Evolutionary conservation across 1,140 invertebrate species (phyloP).

Genomic region (Teleopsis dalmanni): DNA sequence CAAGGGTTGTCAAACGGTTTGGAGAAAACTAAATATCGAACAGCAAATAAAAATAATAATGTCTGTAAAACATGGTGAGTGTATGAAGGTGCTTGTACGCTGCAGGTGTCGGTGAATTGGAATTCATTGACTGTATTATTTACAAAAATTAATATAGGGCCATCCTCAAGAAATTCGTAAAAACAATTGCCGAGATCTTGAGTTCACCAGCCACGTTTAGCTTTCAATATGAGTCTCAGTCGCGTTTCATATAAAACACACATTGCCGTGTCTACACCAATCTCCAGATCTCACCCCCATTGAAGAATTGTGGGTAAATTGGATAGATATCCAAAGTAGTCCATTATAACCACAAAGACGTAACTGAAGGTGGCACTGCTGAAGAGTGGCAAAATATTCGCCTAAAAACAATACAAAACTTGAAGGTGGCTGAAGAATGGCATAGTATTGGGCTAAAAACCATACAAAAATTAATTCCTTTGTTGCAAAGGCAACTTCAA

Average conservation of each 20-base stretch:
- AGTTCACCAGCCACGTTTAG: background rate
- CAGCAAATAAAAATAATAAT: constrained; percentile 5
- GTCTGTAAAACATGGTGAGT: constrained; percentile 21
- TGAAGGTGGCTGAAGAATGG: too few relatives aligned
- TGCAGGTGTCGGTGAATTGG: constrained; percentile 13
- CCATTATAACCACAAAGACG: background rate
- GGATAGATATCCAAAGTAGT: background rate
- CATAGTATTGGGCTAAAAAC: too few relatives aligned
- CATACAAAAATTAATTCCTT: too few relatives aligned
- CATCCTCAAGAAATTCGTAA: constrained; percentile 1
- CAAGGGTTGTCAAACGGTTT: constrained; percentile 3
- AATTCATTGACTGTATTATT: constrained; percentile 13
- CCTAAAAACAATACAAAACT: background rate
- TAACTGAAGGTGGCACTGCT: background rate
- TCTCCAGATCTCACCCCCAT: background rate
- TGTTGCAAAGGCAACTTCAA: too few relatives aligned
- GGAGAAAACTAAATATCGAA: constrained; percentile 12
- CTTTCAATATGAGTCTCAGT: constrained; percentile 2
- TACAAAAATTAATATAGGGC: constrained; percentile 4
- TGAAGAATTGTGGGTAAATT: background rate
- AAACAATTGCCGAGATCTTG: constrained; percentile 20
- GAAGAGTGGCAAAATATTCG: background rate
- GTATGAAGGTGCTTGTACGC: constrained; percentile 33
- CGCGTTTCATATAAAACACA: background rate
- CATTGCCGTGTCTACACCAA: background rate